phyloP scores from a whole-genome alignment of 2,797 vertebrate species.

The Falco novaeseelandiae region DNA sequence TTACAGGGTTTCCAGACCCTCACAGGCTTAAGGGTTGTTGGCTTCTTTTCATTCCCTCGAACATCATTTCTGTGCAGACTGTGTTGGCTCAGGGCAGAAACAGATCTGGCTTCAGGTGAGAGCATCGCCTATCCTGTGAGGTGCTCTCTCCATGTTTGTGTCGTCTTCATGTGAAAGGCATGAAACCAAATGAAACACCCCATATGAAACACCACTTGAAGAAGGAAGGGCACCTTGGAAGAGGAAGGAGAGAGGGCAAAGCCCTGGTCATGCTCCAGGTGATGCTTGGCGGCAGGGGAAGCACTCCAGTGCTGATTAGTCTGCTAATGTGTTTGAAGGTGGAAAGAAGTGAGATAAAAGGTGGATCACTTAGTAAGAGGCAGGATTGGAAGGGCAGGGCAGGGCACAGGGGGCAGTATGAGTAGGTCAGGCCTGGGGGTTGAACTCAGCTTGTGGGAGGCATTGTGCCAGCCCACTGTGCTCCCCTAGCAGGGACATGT shows the following conservation, averaged over 20 bases:
- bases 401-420: rapidly evolving
- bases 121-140: rapidly evolving
- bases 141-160: background rate
- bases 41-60: background rate
- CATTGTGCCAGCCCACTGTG: background rate
- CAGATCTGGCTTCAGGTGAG: background rate
- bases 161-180: background rate
- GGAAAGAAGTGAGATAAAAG: background rate
- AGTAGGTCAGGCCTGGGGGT: background rate
- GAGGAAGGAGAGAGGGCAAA: background rate
- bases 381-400: background rate
- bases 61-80: background rate
- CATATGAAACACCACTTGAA: rapidly evolving
- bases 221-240: background rate
- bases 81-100: background rate
- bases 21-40: background rate
- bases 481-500: rapidly evolving
- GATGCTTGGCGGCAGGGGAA: background rate
- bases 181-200: background rate
- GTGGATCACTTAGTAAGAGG: background rate
- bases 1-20: background rate
- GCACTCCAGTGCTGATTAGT: background rate
- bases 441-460: background rate
- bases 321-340: background rate
- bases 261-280: background rate